These are phyloP conservation scores for Lagenorhynchus albirostris DNA, from an alignment of 2,113 vertebrate genomes.

Conservation along the genomic window DNA sequence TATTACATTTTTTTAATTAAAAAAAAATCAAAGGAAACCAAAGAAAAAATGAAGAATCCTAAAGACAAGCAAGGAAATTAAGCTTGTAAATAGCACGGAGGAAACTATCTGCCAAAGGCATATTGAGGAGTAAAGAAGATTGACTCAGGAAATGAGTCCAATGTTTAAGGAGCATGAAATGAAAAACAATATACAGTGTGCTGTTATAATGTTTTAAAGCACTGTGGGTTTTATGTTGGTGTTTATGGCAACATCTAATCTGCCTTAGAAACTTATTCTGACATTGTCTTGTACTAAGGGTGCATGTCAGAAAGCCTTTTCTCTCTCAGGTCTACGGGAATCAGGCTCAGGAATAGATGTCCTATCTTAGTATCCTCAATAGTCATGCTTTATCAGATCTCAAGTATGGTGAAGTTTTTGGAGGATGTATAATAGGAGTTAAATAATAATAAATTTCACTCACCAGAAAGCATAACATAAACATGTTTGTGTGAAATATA, in stretches of 20 bases:
- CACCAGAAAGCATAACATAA: background rate
- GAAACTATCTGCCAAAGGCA: slow-evolving; percentile 38
- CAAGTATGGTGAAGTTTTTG: background rate
- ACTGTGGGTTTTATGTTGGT: slow-evolving; percentile 50
- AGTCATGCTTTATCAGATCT: background rate
- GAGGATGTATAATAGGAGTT: background rate
- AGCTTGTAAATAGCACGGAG: slow-evolving; percentile 2
- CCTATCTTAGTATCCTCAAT: background rate
- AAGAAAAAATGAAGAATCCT: background rate
- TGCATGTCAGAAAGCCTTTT: background rate
- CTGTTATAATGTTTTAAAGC: slow-evolving; percentile 31
- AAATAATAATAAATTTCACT: background rate
- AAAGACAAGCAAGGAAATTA: slow-evolving; percentile 31
- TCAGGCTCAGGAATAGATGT: background rate
- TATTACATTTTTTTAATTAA: background rate
- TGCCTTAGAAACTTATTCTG: slow-evolving; percentile 32
- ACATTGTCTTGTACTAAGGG: background rate
- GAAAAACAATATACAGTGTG: slow-evolving; percentile 35
- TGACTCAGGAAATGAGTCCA: slow-evolving; percentile 52
- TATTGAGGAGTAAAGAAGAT: slow-evolving; percentile 25
- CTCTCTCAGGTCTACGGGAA: background rate
- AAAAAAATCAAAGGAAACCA: background rate
- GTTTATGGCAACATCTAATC: slow-evolving; percentile 21
- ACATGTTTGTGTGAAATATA: background rate
- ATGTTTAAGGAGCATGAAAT: slow-evolving; percentile 62